phyloP scores from a whole-genome alignment of 2,888 invertebrate species.

The Bombylius major region DNA sequence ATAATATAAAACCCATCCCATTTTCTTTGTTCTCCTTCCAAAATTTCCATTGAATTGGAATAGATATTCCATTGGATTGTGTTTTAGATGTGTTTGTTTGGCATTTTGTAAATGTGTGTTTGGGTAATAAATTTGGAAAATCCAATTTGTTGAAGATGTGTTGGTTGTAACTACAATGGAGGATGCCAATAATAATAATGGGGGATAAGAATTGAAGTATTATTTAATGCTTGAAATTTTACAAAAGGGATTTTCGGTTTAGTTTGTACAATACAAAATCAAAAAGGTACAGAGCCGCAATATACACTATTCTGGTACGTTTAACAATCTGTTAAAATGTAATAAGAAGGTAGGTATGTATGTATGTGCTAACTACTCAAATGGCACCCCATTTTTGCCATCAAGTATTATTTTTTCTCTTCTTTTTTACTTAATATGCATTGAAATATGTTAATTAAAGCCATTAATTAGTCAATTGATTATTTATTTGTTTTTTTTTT shows the following conservation, averaged over 20 bases:
- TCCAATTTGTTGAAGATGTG: not conserved
- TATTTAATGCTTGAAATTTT: not conserved
- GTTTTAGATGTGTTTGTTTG: conserved; percentile 5
- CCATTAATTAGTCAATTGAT: too few species aligned
- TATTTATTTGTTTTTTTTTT: too few species aligned
- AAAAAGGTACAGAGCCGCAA: too few species aligned
- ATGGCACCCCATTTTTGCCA: too few species aligned
- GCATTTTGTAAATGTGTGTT: not conserved
- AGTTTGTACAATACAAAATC: not conserved
- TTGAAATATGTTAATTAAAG: too few species aligned
- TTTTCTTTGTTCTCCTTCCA: conserved; percentile 6
- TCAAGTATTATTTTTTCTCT: too few species aligned
- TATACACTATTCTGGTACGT: too few species aligned
- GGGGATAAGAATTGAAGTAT: conserved; percentile 4
- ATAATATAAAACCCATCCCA: too few species aligned
- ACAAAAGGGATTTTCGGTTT: not conserved
- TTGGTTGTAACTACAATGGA: conserved; percentile 27
- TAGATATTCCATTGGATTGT: conserved; percentile 22
- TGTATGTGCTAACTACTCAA: too few species aligned
- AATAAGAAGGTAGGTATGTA: too few species aligned
- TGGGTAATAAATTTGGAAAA: not conserved
- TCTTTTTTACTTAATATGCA: too few species aligned
- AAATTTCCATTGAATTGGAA: conserved; percentile 9
- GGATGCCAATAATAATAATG: conserved; percentile 29
- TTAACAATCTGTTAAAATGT: too few species aligned